These are phyloP conservation scores for Symphodus melops DNA, from an alignment of 2,113 vertebrate species.

Conservation along the genomic window DNA sequence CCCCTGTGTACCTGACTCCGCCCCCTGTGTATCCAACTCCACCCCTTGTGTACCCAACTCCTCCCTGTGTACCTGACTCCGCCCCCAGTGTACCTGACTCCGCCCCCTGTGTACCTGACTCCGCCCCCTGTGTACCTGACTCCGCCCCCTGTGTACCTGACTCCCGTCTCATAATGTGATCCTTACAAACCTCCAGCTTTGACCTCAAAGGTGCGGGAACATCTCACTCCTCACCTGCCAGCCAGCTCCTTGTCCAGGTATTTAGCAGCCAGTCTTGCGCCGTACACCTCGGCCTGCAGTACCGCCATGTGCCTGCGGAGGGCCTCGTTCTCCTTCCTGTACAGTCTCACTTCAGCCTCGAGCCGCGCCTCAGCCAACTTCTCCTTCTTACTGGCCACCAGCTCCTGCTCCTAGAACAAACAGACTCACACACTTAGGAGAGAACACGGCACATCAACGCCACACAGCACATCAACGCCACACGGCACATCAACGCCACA, in stretches of 20 bases:
- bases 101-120: no score
- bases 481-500: no score
- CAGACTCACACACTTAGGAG: background rate
- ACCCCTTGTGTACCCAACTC: no score
- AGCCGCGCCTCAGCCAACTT: constrained; percentile 93
- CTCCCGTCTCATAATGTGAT: no score
- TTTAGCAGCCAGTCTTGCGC: constrained; percentile 95
- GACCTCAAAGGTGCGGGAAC: no score
- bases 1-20: no score
- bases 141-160: no score
- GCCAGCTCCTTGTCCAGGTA: constrained; percentile 98
- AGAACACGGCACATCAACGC: background rate
- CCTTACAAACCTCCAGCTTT: background rate
- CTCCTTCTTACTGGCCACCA: constrained; percentile 94
- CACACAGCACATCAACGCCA: no score
- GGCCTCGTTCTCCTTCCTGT: constrained; percentile 95
- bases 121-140: no score
- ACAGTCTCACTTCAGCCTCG: constrained; percentile 91
- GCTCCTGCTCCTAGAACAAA: constrained; percentile 88
- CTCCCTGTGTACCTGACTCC: no score
- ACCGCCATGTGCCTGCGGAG: constrained; percentile 97
- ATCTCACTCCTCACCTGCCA: constrained; percentile 85
- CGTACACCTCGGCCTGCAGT: constrained; percentile 98
- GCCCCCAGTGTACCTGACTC: no score
- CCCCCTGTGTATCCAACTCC: no score